Conservation (phyloP, 1,140 invertebrate species). For the Apis laboriosa region DNA sequence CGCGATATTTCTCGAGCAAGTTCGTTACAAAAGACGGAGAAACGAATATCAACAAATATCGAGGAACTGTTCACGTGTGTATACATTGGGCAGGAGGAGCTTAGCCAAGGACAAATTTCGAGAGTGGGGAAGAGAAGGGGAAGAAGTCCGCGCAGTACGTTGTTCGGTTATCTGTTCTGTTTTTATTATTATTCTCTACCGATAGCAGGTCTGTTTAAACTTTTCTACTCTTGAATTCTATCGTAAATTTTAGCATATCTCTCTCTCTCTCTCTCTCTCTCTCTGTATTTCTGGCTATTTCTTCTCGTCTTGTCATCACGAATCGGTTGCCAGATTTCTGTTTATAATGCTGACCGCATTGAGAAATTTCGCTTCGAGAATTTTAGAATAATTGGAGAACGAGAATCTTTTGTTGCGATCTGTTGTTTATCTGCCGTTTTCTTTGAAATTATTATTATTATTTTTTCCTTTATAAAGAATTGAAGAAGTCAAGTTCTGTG, state of each 20-base stretch:
- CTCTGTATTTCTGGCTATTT: not conserved
- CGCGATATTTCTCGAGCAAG: not conserved
- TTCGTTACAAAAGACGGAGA: not conserved
- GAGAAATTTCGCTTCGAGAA: not conserved
- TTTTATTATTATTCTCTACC: not conserved
- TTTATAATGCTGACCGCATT: not conserved
- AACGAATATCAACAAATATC: too few species aligned
- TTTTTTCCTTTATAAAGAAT: too few species aligned
- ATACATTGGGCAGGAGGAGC: not conserved
- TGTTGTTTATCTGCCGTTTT: not conserved
- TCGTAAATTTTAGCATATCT: not conserved
- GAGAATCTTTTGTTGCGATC: not conserved
- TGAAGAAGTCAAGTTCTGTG: too few species aligned
- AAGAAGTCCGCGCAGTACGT: not conserved
- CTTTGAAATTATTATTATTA: not conserved
- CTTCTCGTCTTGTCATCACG: not conserved
- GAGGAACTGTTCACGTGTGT: too few species aligned
- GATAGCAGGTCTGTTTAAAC: not conserved
- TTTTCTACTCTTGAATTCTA: not conserved
- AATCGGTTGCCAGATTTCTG: not conserved
- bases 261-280: too few species aligned
- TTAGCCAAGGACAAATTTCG: conserved; percentile 1
- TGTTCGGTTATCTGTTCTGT: not conserved
- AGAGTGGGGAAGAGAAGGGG: not conserved
- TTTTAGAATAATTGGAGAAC: not conserved